These are phyloP conservation scores for Sarcophaga bullata DNA, from an alignment of 1,140 invertebrate genomes.

Conservation along the genomic window DNA sequence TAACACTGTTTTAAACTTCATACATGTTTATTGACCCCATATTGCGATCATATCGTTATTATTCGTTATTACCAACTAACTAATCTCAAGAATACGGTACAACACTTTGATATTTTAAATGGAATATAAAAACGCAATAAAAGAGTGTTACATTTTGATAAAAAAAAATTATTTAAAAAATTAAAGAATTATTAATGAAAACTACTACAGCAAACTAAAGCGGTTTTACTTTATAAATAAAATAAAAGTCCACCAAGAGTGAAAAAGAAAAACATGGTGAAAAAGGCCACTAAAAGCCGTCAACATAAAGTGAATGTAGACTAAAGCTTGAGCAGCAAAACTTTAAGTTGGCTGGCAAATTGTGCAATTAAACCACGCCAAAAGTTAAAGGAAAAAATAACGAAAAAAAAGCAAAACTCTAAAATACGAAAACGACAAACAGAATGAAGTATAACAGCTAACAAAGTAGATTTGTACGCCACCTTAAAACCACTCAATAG, in stretches of 20 bases:
- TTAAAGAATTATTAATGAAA: not conserved
- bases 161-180: constrained; percentile 13
- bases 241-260: no score
- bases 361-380: constrained; percentile 21
- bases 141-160: constrained; percentile 21
- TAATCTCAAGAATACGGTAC: not conserved
- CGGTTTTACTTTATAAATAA: constrained; percentile 1
- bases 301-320: constrained; percentile 7
- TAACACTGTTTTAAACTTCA: not conserved
- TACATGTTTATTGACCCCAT: not conserved
- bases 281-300: not conserved
- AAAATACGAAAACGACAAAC: not conserved
- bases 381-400: constrained; percentile 1
- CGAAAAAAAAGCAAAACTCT: not conserved
- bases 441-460: not conserved
- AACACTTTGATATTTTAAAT: constrained; percentile 13
- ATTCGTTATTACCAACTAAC: not conserved
- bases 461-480: not conserved
- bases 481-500: constrained; percentile 10
- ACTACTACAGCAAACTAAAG: not conserved
- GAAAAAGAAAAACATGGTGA: no score
- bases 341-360: constrained; percentile 18
- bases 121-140: not conserved
- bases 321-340: not conserved
- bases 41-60: not conserved